Percentiles rank a stretch among this genome's conserved stretches.
Conservation (phyloP, 2,888 invertebrate species). For the Hypena proboscidalis region DNA sequence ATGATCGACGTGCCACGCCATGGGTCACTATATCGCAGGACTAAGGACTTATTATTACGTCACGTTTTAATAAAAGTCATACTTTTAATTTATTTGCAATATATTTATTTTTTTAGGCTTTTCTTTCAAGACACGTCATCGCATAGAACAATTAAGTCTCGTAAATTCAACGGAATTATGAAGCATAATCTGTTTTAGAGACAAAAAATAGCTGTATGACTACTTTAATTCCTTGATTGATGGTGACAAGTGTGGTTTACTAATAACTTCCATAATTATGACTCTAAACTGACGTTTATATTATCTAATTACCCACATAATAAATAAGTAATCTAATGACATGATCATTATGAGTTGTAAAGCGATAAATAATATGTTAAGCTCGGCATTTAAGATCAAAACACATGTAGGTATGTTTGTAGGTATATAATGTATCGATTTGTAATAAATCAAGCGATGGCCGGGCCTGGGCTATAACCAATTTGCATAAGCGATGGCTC, state of each 20-base stretch:
- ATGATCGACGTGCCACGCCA: slow-evolving; percentile 53
- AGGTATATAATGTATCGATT: slow-evolving; percentile 40
- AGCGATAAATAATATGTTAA: slow-evolving; percentile 33
- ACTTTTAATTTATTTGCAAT: too few relatives aligned
- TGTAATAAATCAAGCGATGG: slow-evolving; percentile 53
- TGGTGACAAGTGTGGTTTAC: too few relatives aligned
- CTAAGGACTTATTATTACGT: too few relatives aligned
- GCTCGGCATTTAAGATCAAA: slow-evolving; percentile 31
- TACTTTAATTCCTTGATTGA: too few relatives aligned
- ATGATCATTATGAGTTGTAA: slow-evolving; percentile 39
- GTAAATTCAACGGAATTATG: too few relatives aligned
- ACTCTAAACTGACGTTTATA: slow-evolving; percentile 3
- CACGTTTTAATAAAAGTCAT: too few relatives aligned
- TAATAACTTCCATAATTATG: slow-evolving; percentile 3
- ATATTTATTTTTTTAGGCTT: too few relatives aligned
- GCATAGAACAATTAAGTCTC: too few relatives aligned
- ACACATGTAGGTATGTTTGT: slow-evolving; percentile 11
- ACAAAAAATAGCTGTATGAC: too few relatives aligned
- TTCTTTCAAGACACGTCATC: too few relatives aligned
- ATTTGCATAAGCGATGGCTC: slow-evolving; percentile 66
- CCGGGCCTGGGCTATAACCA: slow-evolving; percentile 54
- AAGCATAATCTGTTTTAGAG: too few relatives aligned
- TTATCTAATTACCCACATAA: slow-evolving; percentile 8
- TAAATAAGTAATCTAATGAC: slow-evolving; percentile 27
- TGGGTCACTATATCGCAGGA: slow-evolving; percentile 25